These are phyloP conservation scores for Craseonycteris thonglongyai DNA, from an alignment of 2,113 vertebrate genomes.

Conservation along the genomic window DNA sequence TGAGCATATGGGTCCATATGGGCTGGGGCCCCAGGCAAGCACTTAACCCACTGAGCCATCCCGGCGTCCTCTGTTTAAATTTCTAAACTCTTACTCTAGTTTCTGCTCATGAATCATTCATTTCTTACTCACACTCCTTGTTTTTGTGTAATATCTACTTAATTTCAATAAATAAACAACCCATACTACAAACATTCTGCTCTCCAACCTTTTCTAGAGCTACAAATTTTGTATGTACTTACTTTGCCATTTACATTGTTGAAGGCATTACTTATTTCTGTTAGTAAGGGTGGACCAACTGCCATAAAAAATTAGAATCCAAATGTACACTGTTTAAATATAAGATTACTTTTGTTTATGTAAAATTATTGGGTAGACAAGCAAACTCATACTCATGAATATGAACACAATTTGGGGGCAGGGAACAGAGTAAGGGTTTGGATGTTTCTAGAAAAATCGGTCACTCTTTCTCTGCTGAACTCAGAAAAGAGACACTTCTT, in stretches of 20 bases:
- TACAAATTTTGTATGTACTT: background rate
- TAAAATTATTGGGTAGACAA: background rate
- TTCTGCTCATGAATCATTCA: background rate
- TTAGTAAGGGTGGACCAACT: background rate
- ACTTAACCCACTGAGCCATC: too few species aligned
- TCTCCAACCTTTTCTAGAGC: background rate
- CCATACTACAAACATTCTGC: background rate
- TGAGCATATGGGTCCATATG: too few species aligned
- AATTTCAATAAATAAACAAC: background rate
- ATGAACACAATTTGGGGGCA: too few species aligned
- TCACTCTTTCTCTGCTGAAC: too few species aligned
- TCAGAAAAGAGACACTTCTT: too few species aligned
- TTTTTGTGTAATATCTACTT: background rate
- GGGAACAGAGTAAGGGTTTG: too few species aligned
- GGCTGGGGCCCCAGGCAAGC: too few species aligned
- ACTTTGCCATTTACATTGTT: background rate
- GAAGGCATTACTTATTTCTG: background rate
- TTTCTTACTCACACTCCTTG: background rate
- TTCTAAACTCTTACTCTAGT: background rate
- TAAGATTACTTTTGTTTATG: background rate
- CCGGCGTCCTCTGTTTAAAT: too few species aligned
- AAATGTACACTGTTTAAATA: background rate
- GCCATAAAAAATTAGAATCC: background rate
- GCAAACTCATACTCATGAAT: too few species aligned
- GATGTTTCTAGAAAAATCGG: too few species aligned